phyloP scores from a whole-genome alignment of 1,140 invertebrate genomes.

The Psilanteris sp. region DNA sequence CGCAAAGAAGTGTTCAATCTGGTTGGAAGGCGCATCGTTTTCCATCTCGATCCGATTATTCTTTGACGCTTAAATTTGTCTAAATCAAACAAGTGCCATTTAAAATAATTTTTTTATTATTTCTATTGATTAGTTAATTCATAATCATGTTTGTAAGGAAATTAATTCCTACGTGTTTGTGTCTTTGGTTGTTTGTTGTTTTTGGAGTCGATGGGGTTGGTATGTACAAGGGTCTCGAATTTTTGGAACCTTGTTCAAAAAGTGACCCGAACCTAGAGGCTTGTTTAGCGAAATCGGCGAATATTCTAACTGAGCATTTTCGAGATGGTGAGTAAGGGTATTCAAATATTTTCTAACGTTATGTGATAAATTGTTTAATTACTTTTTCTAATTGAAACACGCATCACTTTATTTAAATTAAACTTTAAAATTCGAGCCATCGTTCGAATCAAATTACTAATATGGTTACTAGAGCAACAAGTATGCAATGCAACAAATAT shows the following conservation, averaged over 20 bases:
- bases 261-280: slow-evolving; percentile 85
- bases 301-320: slow-evolving; percentile 85
- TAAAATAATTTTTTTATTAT: too few species aligned
- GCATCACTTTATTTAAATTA: too few species aligned
- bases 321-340: slow-evolving; percentile 64
- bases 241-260: slow-evolving; percentile 84
- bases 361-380: too few species aligned
- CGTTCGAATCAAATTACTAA: too few species aligned
- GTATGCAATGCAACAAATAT: too few species aligned
- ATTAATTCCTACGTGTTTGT: slow-evolving; percentile 44
- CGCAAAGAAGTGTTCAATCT: slow-evolving; percentile 69
- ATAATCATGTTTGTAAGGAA: slow-evolving; percentile 46
- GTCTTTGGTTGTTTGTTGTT: slow-evolving; percentile 24
- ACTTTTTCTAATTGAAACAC: too few species aligned
- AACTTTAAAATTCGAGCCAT: too few species aligned
- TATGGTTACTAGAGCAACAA: background rate
- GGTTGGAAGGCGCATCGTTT: slow-evolving; percentile 46
- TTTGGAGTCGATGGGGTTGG: slow-evolving; percentile 62
- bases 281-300: slow-evolving; percentile 86
- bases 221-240: slow-evolving; percentile 77
- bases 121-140: too few species aligned
- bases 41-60: slow-evolving; percentile 18
- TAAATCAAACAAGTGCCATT: slow-evolving; percentile 17
- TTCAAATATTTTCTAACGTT: too few species aligned
- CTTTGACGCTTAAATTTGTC: slow-evolving; percentile 13